Conservation (phyloP, 2,113 vertebrate species). For the Takifugu bimaculatus region DNA sequence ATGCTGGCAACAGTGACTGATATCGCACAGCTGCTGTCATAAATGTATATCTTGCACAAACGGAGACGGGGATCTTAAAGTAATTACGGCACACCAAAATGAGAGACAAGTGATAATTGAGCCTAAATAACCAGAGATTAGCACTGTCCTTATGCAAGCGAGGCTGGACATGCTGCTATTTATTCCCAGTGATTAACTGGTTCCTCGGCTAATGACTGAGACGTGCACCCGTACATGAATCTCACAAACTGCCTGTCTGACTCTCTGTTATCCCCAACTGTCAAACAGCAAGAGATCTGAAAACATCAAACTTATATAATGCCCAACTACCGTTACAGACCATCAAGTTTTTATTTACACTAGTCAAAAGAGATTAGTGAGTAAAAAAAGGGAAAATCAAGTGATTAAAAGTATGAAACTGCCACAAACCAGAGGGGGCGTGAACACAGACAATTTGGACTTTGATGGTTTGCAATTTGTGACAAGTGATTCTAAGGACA, state of each 20-base stretch:
- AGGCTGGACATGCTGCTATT: slow-evolving; percentile 11
- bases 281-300: slow-evolving; percentile 25
- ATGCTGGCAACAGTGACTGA: slow-evolving; percentile 30
- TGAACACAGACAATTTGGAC: slow-evolving; percentile 12
- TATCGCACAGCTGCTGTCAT: slow-evolving; percentile 36
- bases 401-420: slow-evolving; percentile 2
- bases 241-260: slow-evolving; percentile 33
- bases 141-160: slow-evolving; percentile 9
- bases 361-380: slow-evolving; percentile 3
- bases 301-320: background rate
- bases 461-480: slow-evolving; percentile 21
- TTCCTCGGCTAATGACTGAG: slow-evolving; percentile 47
- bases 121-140: slow-evolving; percentile 30
- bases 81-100: slow-evolving; percentile 33
- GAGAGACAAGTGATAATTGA: slow-evolving; percentile 53
- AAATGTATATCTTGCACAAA: background rate
- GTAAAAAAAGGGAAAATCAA: slow-evolving; percentile 1
- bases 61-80: slow-evolving; percentile 11
- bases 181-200: slow-evolving; percentile 24
- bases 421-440: background rate
- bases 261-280: slow-evolving; percentile 28
- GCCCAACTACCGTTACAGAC: background rate
- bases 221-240: slow-evolving; percentile 42
- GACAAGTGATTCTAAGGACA: slow-evolving; percentile 40
- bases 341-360: slow-evolving; percentile 10